Conservation (phyloP, 2,113 vertebrate genomes). For the Bubo blakistoni region DNA sequence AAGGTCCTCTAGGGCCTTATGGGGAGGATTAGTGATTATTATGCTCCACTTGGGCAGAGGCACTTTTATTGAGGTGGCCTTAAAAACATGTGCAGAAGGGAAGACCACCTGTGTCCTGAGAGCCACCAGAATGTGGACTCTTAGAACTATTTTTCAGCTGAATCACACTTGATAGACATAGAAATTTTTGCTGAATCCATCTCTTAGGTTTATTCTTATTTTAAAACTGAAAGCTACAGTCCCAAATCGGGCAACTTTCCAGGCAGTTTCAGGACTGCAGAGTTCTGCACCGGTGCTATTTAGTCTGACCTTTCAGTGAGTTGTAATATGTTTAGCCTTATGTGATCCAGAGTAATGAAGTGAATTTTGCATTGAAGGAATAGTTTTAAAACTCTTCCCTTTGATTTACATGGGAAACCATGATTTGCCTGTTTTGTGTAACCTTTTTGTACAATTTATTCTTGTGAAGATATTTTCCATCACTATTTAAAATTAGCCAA, state of each 20-base stretch:
- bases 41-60: neutral
- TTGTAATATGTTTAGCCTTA: neutral
- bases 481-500: neutral
- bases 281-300: neutral
- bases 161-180: neutral
- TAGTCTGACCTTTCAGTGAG: neutral
- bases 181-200: neutral
- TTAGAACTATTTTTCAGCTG: neutral
- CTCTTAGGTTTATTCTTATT: neutral
- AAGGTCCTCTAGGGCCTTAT: neutral
- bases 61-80: neutral
- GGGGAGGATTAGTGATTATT: neutral
- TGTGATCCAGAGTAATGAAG: neutral
- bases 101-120: neutral
- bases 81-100: neutral
- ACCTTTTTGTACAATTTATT: neutral
- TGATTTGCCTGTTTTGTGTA: neutral
- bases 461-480: neutral
- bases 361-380: neutral
- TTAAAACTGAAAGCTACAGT: neutral
- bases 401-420: neutral
- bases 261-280: neutral
- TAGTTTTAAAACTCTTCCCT: neutral
- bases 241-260: neutral
- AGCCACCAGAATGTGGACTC: rapidly evolving